Evolutionary conservation across 2,888 invertebrate species (phyloP).

Genomic region (Lasioglossum morio): DNA sequence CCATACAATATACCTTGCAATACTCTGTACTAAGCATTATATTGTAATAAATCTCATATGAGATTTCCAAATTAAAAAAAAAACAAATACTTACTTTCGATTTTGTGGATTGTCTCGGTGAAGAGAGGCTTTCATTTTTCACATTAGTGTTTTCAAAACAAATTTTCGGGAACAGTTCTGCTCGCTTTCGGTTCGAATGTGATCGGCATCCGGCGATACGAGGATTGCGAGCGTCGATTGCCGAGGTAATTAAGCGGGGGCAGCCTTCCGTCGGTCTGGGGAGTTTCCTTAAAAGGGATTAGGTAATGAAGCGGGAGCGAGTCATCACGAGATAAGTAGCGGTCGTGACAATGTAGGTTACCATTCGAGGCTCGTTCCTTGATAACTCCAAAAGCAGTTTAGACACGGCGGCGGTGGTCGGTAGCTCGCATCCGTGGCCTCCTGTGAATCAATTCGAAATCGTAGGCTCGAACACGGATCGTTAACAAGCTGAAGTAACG

Average conservation of each 20-base stretch:
- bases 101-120: not conserved
- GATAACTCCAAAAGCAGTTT: slow-evolving; percentile 48
- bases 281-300: slow-evolving; percentile 70
- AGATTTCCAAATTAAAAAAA: too few relatives aligned
- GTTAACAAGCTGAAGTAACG: not conserved
- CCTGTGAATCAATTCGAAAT: not conserved
- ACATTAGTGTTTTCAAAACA: not conserved
- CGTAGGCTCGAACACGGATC: not conserved
- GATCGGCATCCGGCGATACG: not conserved
- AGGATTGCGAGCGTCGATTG: not conserved
- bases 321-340: slow-evolving; percentile 58
- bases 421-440: not conserved
- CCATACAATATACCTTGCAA: too few relatives aligned
- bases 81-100: too few relatives aligned
- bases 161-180: not conserved
- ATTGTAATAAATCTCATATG: too few relatives aligned
- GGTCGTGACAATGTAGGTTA: slow-evolving; percentile 72
- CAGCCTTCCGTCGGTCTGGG: slow-evolving; percentile 35
- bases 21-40: too few relatives aligned
- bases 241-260: slow-evolving; percentile 35
- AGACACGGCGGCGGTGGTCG: not conserved
- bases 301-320: slow-evolving; percentile 47
- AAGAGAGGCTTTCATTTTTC: not conserved
- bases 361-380: slow-evolving; percentile 61
- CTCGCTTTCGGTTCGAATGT: not conserved